Evolutionary conservation across 2,113 vertebrate species (phyloP), one percentile per base, ranked within the genome.

Genomic region (Zapornia atra): DNA sequence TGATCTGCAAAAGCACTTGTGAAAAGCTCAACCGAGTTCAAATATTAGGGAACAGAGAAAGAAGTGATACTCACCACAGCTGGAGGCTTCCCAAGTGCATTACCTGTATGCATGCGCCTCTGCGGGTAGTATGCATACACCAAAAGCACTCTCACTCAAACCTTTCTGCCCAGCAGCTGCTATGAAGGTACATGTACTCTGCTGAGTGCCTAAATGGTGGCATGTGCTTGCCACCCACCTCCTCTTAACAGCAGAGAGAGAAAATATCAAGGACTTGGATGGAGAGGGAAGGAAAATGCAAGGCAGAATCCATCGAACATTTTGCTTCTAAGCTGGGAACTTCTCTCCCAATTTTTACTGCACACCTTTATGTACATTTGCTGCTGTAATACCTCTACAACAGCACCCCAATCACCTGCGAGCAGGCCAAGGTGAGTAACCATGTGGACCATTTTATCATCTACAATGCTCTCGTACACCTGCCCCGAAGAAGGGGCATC

Each of bases 1-100:
- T 73, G 82, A 93, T 88, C 88, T 84, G 88, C 86, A 75, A 50
- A 81, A 88, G 90, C 38, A 53, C 95, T 88, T 84, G 72, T 76
- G 56, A 88, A 84, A 96, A 96, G 72, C 82, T 90, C 57, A 78
- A 16, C 48, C 44, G 56, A 83, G 26, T 90, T 93, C 34, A 85
- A 88, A 51, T 92, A 76, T 61, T 64, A 90, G 2, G 21, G 72
- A 94, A 95, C 38, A 92, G 84, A 96, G 71, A 92, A 96, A 91
- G 77, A 94, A 79, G 73, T 22, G 21, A 94, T 96, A 97, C 96
- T 97, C 96, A 97, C 96, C 96, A 33, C n/a, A 59, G 25, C 21
- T 61, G 86, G 77, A 89, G 69, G 53, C 33, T 85, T 86, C 89
- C 93, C 60, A 83, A 94, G 72, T 19, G 84, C n/a, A 17, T 69